Conservation (phyloP, 1,140 invertebrate genomes). For the Dufourea novaeangliae region DNA sequence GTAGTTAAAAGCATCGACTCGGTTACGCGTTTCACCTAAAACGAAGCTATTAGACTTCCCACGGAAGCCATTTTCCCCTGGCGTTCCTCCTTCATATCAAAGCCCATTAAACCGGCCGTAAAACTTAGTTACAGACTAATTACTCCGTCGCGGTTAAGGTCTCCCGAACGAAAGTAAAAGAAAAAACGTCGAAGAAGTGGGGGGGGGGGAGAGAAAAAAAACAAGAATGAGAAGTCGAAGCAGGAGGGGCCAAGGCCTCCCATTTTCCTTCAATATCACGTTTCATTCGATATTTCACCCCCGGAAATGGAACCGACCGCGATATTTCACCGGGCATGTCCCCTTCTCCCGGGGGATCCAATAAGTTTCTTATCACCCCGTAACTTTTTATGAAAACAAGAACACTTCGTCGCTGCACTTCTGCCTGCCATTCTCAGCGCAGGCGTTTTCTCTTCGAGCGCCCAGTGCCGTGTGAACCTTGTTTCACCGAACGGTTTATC, state of each 20-base stretch:
- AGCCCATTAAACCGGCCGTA: conserved; percentile 23
- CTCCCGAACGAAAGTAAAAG: neutral
- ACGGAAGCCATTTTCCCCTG: neutral
- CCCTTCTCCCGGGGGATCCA: neutral
- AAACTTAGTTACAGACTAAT: conserved; percentile 43
- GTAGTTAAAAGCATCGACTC: neutral
- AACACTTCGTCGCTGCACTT: neutral
- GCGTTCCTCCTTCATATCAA: neutral
- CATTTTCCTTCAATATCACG: neutral
- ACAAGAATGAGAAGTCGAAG: neutral
- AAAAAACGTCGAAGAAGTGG: neutral
- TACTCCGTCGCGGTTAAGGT: neutral
- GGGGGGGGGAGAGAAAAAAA: neutral
- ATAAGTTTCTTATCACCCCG: conserved; percentile 13
- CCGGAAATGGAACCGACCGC: neutral
- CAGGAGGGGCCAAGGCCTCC: neutral
- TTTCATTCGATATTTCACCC: conserved; percentile 21
- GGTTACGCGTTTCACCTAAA: neutral
- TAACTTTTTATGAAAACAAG: neutral
- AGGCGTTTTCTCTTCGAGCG: too few species aligned
- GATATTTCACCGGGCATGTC: neutral
- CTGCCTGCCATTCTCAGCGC: neutral
- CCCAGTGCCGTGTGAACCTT: too few species aligned
- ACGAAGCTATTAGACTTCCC: neutral
- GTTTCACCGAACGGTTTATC: neutral